Percentiles rank a stretch among this genome's conserved stretches.
These are phyloP conservation scores for Hepsetus odoe DNA, from an alignment of 2,113 vertebrate species.

Conservation along the genomic window DNA sequence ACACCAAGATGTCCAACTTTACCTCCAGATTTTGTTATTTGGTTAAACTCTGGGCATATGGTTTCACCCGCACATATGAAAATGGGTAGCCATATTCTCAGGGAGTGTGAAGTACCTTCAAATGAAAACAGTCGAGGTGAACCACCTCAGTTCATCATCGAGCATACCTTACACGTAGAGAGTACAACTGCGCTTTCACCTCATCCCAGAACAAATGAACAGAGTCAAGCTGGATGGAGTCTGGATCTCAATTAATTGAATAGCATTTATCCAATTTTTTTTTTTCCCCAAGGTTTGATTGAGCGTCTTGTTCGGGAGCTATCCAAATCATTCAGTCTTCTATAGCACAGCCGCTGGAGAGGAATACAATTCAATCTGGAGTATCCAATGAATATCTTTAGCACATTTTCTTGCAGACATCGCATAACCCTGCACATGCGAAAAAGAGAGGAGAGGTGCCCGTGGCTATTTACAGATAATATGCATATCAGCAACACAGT, in stretches of 20 bases:
- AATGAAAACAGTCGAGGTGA: conserved; percentile 1
- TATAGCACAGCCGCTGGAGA: conserved; percentile 45
- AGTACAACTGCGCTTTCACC: background rate
- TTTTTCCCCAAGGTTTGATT: conserved; percentile 45
- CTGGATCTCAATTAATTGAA: conserved; percentile 37
- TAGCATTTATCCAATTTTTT: conserved; percentile 44
- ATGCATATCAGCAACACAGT: conserved; percentile 60
- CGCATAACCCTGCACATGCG: conserved; percentile 43
- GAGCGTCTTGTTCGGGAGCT: conserved; percentile 30
- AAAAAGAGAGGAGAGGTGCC: conserved; percentile 50
- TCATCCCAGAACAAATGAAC: background rate
- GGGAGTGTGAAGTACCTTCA: conserved; percentile 5
- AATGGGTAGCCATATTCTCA: too few relatives aligned
- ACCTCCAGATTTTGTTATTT: background rate
- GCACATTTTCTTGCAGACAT: conserved; percentile 52
- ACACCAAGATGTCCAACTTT: background rate
- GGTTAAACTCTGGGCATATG: background rate
- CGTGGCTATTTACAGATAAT: conserved; percentile 58
- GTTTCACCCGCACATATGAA: conserved; percentile 6
- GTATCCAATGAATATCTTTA: conserved; percentile 61
- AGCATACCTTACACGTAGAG: background rate
- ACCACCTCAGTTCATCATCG: background rate
- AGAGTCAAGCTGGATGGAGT: conserved; percentile 18
- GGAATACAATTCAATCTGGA: conserved; percentile 41
- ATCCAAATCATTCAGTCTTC: conserved; percentile 41